Percentiles rank a stretch among this genome's conserved stretches.
These are phyloP conservation scores for Drosophila athabasca DNA, from an alignment of 1,140 invertebrate species.

Conservation along the genomic window DNA sequence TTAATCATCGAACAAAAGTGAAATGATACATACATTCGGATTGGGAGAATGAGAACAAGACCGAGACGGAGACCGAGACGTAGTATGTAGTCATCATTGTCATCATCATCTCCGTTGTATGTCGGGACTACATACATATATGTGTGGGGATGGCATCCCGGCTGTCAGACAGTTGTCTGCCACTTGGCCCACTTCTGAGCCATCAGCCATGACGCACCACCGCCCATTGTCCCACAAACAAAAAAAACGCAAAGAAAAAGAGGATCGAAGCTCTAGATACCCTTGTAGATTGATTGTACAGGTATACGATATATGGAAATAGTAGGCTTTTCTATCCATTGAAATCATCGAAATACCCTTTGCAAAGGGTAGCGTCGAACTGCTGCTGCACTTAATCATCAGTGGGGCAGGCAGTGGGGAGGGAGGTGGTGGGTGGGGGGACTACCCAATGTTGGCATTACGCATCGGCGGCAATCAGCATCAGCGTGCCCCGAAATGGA, in stretches of 20 bases:
- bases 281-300: neutral
- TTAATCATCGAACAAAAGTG: conserved; percentile 47
- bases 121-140: conserved; percentile 14
- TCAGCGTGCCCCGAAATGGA: conserved; percentile 61
- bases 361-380: conserved; percentile 1
- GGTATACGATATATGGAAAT: too few species aligned
- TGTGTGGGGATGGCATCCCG: conserved; percentile 24
- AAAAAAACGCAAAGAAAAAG: conserved; percentile 29
- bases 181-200: conserved; percentile 72
- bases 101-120: conserved; percentile 21
- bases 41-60: conserved; percentile 35
- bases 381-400: conserved; percentile 77
- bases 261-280: conserved; percentile 1
- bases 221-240: conserved; percentile 37
- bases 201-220: conserved; percentile 62
- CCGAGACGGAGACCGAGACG: conserved; percentile 17
- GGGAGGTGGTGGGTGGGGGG: conserved; percentile 3
- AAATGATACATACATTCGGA: conserved; percentile 36
- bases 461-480: conserved; percentile 47
- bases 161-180: conserved; percentile 63
- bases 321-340: too few species aligned
- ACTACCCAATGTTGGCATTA: conserved; percentile 75
- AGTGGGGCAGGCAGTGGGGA: neutral
- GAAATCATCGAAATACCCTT: neutral
- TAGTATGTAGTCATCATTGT: neutral